phyloP scores from a whole-genome alignment of 2,888 invertebrate species.

The Agriopis leucophaearia region DNA sequence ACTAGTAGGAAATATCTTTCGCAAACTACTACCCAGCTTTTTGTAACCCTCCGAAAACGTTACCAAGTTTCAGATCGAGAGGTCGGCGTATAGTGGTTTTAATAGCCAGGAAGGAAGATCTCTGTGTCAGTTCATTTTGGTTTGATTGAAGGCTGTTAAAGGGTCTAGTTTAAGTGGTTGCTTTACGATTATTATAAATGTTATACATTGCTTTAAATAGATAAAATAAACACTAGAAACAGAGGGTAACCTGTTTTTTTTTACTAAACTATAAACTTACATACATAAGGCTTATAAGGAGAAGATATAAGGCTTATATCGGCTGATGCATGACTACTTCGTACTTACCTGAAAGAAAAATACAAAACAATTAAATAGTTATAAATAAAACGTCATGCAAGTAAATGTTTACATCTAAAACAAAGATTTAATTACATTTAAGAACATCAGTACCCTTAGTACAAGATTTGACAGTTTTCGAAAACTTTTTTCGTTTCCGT shows the following conservation, averaged over 20 bases:
- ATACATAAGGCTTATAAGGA: not conserved
- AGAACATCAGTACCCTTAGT: too few species aligned
- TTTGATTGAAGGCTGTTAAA: conserved; percentile 31
- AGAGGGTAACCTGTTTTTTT: not conserved
- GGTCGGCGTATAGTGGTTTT: conserved; percentile 55
- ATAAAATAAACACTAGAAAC: not conserved
- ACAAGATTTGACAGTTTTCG: too few species aligned
- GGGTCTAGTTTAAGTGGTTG: conserved; percentile 53
- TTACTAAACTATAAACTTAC: not conserved
- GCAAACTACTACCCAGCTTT: conserved; percentile 27
- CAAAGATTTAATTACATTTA: too few species aligned
- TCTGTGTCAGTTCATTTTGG: conserved; percentile 33
- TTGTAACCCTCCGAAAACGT: conserved; percentile 45
- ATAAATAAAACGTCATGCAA: not conserved
- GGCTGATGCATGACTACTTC: not conserved
- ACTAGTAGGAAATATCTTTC: conserved; percentile 78
- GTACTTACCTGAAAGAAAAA: conserved; percentile 27
- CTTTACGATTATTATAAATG: conserved; percentile 47
- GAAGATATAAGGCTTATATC: not conserved
- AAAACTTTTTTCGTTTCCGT: too few species aligned
- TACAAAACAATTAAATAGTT: not conserved
- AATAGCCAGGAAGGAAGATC: conserved; percentile 55
- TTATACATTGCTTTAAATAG: not conserved
- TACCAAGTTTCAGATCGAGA: conserved; percentile 33
- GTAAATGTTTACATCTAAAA: too few species aligned